phyloP scores from a whole-genome alignment of 1,140 invertebrate genomes.

The Medauroidea extradentata region DNA sequence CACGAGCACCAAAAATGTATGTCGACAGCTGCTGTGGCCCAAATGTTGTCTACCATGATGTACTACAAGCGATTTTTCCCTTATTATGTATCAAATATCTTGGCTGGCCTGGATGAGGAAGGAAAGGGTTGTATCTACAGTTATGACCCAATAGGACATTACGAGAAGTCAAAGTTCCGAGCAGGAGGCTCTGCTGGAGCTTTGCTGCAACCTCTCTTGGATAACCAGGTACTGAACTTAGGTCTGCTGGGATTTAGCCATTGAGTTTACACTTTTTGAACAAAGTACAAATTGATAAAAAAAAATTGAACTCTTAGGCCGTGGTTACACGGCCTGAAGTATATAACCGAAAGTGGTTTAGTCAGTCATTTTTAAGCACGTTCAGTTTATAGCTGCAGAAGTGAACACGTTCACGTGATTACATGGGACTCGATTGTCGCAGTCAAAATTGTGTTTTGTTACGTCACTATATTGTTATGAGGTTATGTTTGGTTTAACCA shows the following conservation, averaged over 20 bases:
- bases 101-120: conserved; percentile 82
- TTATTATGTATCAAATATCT: conserved; percentile 93
- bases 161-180: conserved; percentile 71
- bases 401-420: no score
- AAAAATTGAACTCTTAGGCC: neutral
- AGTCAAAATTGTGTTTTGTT: no score
- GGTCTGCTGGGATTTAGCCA: no score
- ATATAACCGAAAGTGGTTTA: no score
- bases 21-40: conserved; percentile 86
- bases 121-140: conserved; percentile 93
- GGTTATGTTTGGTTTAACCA: no score
- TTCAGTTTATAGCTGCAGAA: no score
- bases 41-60: conserved; percentile 93
- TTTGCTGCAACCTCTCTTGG: conserved; percentile 77
- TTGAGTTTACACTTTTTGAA: no score
- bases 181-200: conserved; percentile 81
- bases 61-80: conserved; percentile 98
- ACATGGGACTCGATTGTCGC: no score
- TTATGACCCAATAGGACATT: conserved; percentile 96
- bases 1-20: conserved; percentile 94
- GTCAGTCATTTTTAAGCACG: no score
- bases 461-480: no score
- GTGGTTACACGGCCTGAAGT: no score
- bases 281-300: neutral
- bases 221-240: conserved; percentile 65